These are phyloP conservation scores for Galeruca laticollis DNA, from an alignment of 2,888 invertebrate species.

Conservation along the genomic window DNA sequence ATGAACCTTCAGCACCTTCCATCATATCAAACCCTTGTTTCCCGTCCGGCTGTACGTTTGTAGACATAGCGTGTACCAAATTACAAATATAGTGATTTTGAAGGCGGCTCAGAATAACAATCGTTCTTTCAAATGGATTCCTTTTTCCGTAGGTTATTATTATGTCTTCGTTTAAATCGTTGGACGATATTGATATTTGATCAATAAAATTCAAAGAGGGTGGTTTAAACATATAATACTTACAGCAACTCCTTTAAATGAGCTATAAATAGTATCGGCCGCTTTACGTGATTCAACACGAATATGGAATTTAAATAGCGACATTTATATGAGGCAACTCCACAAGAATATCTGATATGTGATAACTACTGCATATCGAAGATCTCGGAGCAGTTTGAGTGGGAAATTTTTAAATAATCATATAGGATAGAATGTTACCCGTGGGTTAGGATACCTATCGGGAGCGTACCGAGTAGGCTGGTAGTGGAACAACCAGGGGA, in stretches of 20 bases:
- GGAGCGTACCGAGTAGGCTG: no score
- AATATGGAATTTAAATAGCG: not conserved
- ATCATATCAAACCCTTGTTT: not conserved
- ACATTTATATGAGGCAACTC: not conserved
- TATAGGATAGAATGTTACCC: no score
- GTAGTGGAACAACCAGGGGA: no score
- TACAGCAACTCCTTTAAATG: not conserved
- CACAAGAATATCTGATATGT: no score
- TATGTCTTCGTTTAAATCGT: slow-evolving; percentile 9
- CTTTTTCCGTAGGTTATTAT: slow-evolving; percentile 11
- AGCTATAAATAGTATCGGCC: slow-evolving; percentile 2
- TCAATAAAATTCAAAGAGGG: slow-evolving; percentile 15
- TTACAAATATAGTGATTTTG: slow-evolving; percentile 9
- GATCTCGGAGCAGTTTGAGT: no score
- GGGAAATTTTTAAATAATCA: no score
- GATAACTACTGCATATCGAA: no score
- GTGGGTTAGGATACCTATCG: no score
- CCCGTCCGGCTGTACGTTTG: not conserved
- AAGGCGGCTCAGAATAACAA: not conserved
- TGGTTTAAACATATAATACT: not conserved
- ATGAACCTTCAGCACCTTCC: no score
- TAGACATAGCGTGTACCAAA: slow-evolving; percentile 1
- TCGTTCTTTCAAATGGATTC: not conserved
- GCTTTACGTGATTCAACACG: slow-evolving; percentile 4
- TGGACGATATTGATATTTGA: slow-evolving; percentile 12